These are phyloP conservation scores for Alloplasta piceator DNA, from an alignment of 2,888 invertebrate species.

Conservation along the genomic window DNA sequence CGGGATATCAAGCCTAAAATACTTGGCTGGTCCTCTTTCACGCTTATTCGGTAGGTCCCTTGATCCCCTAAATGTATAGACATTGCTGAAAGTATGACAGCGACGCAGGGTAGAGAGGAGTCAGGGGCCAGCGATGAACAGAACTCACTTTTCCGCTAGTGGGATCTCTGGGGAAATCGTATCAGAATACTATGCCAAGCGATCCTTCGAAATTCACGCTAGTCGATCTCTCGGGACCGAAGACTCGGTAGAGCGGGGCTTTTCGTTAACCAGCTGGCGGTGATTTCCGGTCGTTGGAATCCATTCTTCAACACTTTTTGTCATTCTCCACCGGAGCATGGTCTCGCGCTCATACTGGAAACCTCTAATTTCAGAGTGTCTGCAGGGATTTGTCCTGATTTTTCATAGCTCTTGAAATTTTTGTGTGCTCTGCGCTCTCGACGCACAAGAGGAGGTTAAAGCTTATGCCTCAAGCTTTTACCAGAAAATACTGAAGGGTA, in stretches of 20 bases:
- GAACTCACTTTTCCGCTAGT: conserved; percentile 52
- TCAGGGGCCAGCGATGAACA: conserved; percentile 38
- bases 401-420: conserved; percentile 24
- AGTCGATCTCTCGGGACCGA: conserved; percentile 63
- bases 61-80: conserved; percentile 53
- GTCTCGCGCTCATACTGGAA: not conserved
- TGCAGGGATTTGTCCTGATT: conserved; percentile 25
- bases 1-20: not conserved
- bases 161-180: conserved; percentile 73
- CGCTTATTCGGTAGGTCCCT: conserved; percentile 54
- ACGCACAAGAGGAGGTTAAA: not conserved
- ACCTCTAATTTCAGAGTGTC: conserved; percentile 10
- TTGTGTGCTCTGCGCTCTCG: conserved; percentile 1
- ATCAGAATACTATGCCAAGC: conserved; percentile 72
- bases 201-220: conserved; percentile 63
- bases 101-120: conserved; percentile 36
- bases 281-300: conserved; percentile 44
- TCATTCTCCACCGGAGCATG: conserved; percentile 11
- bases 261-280: conserved; percentile 39
- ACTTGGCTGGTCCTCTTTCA: not conserved
- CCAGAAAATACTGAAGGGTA: conserved; percentile 3
- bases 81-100: conserved; percentile 13
- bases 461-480: not conserved
- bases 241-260: conserved; percentile 17
- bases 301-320: conserved; percentile 43